Base-by-base conservation (phyloP, 2,888 invertebrate species). In the Pyrgus malvae region DNA sequence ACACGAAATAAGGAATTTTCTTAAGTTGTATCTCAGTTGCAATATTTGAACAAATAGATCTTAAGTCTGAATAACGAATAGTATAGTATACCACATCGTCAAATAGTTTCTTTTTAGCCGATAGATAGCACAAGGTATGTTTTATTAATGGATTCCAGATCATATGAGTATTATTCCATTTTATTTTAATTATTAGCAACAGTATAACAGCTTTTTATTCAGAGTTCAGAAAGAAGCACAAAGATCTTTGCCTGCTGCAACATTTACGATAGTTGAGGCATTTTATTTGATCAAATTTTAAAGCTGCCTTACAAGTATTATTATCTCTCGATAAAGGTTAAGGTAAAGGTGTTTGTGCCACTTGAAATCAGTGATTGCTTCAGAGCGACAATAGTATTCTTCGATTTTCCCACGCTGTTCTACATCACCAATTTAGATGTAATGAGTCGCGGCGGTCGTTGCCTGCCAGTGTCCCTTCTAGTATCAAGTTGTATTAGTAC, bases 401-500 rank as follows among this genome's bases (percentile, higher is more conserved):
- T 42, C 42, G 42, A 50, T 12, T 33, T 23, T 42, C 37, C 16
- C 14, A 35, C 21, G 41, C 35, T 44, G 25, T 27, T 41, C 27
- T 27, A 27, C 37, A 21, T 42, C 21, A 33, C 49, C n/a, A n/a
- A n/a, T n/a, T 41, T 17, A 38, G 27, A 19, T 35, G 19, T 33
- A 33, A 42, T 49, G 57, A 17, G 56, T 38, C 45, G 31, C 41
- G 16, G 31, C 44, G 49, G 55, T 23, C 41, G 25, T 25, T 38
- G 46, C 46, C 33, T 44, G 42, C 59, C 56, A 65, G 63, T 68
- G 66, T 68, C 67, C 63, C 62, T 55, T 63, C 56, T 66, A 65
- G 50, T 68, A 66, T 66, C 63, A 55, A 69, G 56, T 68, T 67
- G 62, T 71, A 70, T 71, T 72, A 72, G 66, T 70, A 71, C 65